phyloP scores from a whole-genome alignment of 2,113 vertebrate genomes.

The Phyllostomus hastatus region DNA sequence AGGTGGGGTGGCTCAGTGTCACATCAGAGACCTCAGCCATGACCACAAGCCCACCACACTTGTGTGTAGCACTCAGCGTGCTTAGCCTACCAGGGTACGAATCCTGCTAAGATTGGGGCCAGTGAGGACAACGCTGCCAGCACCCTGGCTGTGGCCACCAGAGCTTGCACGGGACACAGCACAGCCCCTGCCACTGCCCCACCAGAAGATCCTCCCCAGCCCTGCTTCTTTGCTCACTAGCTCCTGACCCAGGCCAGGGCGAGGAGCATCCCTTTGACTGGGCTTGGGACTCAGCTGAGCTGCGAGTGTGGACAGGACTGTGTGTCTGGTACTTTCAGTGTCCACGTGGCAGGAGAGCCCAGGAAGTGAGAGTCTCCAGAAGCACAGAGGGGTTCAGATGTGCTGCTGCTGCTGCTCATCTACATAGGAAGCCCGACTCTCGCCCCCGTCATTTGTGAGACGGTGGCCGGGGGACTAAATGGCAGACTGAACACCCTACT shows the following conservation, averaged over 20 bases:
- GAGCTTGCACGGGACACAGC: not conserved
- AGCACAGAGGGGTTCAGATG: not conserved
- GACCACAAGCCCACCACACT: not conserved
- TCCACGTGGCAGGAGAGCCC: not conserved
- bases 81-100: not conserved
- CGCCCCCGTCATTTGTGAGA: not conserved
- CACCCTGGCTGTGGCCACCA: not conserved
- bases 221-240: not conserved
- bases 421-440: not conserved
- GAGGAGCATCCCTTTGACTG: not conserved
- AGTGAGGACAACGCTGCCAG: not conserved
- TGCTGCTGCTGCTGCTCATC: fast-evolving
- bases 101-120: not conserved
- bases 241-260: not conserved
- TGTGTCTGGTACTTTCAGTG: not conserved
- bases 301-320: not conserved
- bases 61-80: not conserved
- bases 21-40: not conserved
- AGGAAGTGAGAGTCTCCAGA: not conserved
- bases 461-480: not conserved
- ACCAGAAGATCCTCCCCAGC: not conserved
- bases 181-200: not conserved
- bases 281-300: not conserved
- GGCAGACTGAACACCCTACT: not conserved
- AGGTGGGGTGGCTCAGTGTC: not conserved